A percentile compares a stretch with the other conserved stretches of the same genome.
These are phyloP conservation scores for Bubo blakistoni DNA, from an alignment of 2,113 vertebrate species.

Conservation along the genomic window DNA sequence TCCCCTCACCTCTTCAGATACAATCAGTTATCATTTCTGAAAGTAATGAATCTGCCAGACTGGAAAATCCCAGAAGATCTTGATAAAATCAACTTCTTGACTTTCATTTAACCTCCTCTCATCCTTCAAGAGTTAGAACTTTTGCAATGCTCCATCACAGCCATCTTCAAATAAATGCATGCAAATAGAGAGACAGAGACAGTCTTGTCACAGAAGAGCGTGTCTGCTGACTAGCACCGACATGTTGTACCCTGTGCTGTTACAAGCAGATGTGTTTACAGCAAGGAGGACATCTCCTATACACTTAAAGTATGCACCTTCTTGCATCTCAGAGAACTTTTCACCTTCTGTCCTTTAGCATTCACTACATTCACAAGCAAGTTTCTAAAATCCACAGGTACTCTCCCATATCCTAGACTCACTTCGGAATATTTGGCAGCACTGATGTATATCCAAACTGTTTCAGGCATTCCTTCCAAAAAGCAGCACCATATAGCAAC, in stretches of 20 bases:
- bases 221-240: fast-evolving
- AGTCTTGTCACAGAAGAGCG: background rate
- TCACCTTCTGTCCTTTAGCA: background rate
- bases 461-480: no score
- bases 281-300: background rate
- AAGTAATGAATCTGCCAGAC: conserved; percentile 64
- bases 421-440: background rate
- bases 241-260: background rate
- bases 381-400: background rate
- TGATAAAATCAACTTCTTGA: conserved; percentile 34
- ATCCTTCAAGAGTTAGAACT: conserved; percentile 11
- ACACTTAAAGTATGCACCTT: fast-evolving
- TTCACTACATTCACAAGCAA: background rate
- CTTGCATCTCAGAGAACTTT: background rate
- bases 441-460: fast-evolving
- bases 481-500: fast-evolving
- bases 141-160: background rate
- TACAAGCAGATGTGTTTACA: background rate
- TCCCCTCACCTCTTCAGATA: conserved; percentile 39
- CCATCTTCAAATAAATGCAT: background rate
- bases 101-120: conserved; percentile 60
- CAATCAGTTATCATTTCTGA: conserved; percentile 51
- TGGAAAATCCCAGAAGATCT: conserved; percentile 43
- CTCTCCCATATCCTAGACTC: background rate
- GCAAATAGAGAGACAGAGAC: fast-evolving